Percentiles rank a stretch among this genome's conserved stretches.
Conservation (phyloP, 1,140 invertebrate genomes). For the Orussus abietinus region DNA sequence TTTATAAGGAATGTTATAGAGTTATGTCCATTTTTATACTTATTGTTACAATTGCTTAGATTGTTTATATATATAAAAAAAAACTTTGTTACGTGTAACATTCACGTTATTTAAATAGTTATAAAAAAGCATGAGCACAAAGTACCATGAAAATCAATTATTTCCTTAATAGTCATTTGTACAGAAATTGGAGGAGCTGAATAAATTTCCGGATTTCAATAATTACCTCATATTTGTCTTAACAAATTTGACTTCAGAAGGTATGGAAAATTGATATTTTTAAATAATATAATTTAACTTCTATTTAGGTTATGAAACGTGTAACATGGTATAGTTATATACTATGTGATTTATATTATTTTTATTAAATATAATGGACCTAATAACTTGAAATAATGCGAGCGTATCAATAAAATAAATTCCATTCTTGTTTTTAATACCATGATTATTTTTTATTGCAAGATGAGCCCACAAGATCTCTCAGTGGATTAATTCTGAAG, state of each 20-base stretch:
- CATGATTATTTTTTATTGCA: constrained; percentile 18
- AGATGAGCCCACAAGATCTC: constrained; percentile 94
- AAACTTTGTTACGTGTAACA: no score
- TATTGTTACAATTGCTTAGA: no score
- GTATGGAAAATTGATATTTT: constrained; percentile 47
- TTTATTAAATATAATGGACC: constrained; percentile 9
- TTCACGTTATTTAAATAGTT: no score
- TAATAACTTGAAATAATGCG: constrained; percentile 1
- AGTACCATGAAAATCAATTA: no score
- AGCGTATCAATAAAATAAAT: background rate
- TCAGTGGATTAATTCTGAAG: constrained; percentile 97
- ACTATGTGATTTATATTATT: constrained; percentile 12
- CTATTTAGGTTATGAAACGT: background rate
- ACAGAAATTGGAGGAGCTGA: constrained; percentile 97
- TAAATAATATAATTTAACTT: background rate
- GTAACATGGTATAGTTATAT: no score
- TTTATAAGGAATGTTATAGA: no score
- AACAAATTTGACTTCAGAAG: constrained; percentile 88
- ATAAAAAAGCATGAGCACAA: no score
- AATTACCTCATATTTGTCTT: constrained; percentile 98
- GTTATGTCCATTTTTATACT: no score
- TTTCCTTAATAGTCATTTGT: constrained; percentile 54
- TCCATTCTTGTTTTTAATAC: background rate
- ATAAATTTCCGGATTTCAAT: constrained; percentile 98
- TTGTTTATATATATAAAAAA: no score